Evolutionary conservation across 2,888 invertebrate species (phyloP), one percentile per base, ranked within the genome.

Genomic region (Stomorhina lunata): DNA sequence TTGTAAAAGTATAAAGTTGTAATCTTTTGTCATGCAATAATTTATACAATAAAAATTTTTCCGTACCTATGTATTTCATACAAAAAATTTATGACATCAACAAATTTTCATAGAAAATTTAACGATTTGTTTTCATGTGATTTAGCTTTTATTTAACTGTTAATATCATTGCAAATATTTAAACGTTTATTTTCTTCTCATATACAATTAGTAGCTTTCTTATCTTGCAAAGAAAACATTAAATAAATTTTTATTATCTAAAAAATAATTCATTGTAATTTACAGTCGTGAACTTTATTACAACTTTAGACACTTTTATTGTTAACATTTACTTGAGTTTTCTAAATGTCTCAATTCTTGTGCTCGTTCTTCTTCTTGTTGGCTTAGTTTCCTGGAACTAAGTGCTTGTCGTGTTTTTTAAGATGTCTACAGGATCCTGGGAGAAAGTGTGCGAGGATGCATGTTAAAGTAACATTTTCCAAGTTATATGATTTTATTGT

Each of bases 261-360:
- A n/a, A 10, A 66, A 50, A 66, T 50, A 66, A 66, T 66, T 66
- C 66, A 50, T 48, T 34, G 22, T 66, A 25, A 66, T 50, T 66
- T 66, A 50, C 22, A 37, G 22, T 34, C 66, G 50, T 50, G 34
- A 37, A 66, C 65, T 66, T 50, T 50, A 15, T 25, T 15, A n/a
- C 22, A 34, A 66, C 34, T 66, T 50, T 34, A 37, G 66, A 37
- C 50, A 66, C 12, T 50, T 50, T 50, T 66, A 66, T 66, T 66
- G 25, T 25, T 15, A 66, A 66, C 50, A 66, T 37, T 50, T 66
- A 66, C 50, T 9, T 1, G 22, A 48, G 48, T 65, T 34, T 40
- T 15, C n/a, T n/a, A n/a, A n/a, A 32, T 34, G n/a, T 22, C 22
- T 22, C 48, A 65, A 48, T 37, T 34, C 22, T 50, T 37, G 22